phyloP scores from a whole-genome alignment of 2,113 vertebrate species.

The Scatophagus argus region DNA sequence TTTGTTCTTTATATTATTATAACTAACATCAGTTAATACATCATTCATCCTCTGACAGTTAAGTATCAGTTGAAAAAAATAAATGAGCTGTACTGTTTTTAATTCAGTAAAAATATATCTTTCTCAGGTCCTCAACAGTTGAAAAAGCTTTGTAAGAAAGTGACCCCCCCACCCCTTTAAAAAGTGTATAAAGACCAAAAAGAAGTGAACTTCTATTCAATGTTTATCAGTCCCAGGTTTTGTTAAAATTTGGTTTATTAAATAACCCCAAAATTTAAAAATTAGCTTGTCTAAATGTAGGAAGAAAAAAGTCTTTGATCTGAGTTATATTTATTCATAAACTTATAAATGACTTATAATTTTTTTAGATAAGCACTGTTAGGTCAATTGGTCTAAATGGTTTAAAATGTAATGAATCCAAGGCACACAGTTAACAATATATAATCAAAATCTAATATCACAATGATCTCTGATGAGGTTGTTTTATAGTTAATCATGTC shows the following conservation, averaged over 20 bases:
- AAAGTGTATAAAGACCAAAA: neutral
- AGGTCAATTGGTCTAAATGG: slow-evolving; percentile 52
- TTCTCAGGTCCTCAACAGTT: slow-evolving; percentile 2
- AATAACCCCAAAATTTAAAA: neutral
- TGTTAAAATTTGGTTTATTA: neutral
- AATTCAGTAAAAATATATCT: slow-evolving; percentile 14
- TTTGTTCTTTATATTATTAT: neutral
- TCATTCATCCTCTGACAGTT: slow-evolving; percentile 2
- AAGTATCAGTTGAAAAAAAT: slow-evolving; percentile 6
- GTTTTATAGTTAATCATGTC: slow-evolving; percentile 61
- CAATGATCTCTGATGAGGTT: slow-evolving; percentile 62
- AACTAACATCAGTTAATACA: neutral
- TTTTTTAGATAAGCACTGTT: slow-evolving; percentile 38
- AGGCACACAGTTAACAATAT: slow-evolving; percentile 52
- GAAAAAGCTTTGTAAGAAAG: slow-evolving; percentile 32
- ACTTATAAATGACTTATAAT: slow-evolving; percentile 45
- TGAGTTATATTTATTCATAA: slow-evolving; percentile 30
- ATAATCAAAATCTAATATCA: slow-evolving; percentile 62
- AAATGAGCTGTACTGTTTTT: slow-evolving; percentile 27
- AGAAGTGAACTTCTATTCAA: neutral
- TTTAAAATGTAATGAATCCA: slow-evolving; percentile 64
- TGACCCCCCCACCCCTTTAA: slow-evolving; percentile 11
- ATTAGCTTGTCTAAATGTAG: slow-evolving; percentile 4
- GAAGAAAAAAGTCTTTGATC: slow-evolving; percentile 1
- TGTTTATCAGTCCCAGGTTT: neutral